Percentiles rank a stretch among this genome's conserved stretches.
These are phyloP conservation scores for Eleginops maclovinus DNA, from an alignment of 2,113 vertebrate species.

Conservation along the genomic window DNA sequence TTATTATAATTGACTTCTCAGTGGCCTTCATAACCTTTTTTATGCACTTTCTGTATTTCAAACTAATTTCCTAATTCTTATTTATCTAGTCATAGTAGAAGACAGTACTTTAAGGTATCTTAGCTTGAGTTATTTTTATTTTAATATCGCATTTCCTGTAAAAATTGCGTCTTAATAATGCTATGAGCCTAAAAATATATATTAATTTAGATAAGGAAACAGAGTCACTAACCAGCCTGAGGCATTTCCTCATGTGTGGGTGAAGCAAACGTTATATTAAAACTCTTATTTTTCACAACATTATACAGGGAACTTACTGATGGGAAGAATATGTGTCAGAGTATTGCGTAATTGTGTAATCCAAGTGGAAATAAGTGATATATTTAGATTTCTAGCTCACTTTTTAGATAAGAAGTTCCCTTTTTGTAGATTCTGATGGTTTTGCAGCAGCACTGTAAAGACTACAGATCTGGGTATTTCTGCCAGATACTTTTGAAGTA, in stretches of 20 bases:
- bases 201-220: neutral
- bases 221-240: conserved; percentile 7
- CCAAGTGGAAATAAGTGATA: neutral
- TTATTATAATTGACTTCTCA: neutral
- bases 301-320: neutral
- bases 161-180: neutral
- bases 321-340: neutral
- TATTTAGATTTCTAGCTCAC: conserved; percentile 3
- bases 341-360: conserved; percentile 1
- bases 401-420: neutral
- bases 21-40: neutral
- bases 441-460: conserved; percentile 21
- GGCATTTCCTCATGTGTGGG: neutral
- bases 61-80: neutral
- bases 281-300: conserved; percentile 13
- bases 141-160: neutral
- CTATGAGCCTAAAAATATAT: neutral
- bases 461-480: conserved; percentile 17
- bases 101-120: neutral
- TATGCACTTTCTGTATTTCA: neutral
- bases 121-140: neutral
- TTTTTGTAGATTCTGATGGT: too few relatives aligned
- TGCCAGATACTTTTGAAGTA: conserved; percentile 42
- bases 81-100: neutral
- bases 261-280: conserved; percentile 7